Percentiles rank a stretch among this genome's conserved stretches.
Conservation (phyloP, 2,113 vertebrate species). For the Glaucidium brasilianum region DNA sequence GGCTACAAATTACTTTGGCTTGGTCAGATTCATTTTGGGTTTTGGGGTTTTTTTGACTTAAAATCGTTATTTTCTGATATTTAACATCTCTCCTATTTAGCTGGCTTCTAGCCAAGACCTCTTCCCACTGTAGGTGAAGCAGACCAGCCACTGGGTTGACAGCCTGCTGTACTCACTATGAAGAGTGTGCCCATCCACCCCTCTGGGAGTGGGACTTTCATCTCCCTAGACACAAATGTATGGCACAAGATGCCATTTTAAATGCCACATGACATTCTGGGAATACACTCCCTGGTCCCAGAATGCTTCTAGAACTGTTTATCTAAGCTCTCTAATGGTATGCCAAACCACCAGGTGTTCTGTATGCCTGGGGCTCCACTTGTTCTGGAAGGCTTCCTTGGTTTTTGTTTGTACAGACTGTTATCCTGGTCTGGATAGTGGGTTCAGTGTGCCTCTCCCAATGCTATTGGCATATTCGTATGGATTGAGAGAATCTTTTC, state of each 20-base stretch:
- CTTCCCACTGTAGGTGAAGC: neutral
- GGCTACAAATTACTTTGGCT: neutral
- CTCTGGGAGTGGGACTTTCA: neutral
- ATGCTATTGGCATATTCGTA: neutral
- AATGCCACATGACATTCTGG: neutral
- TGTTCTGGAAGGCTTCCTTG: constrained; percentile 37
- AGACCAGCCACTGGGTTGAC: neutral
- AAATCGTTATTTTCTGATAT: neutral
- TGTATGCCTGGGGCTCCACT: constrained; percentile 8
- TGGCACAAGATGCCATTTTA: neutral
- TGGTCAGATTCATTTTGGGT: neutral
- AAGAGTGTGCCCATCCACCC: neutral
- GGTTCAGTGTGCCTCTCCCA: neutral
- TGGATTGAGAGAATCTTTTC: neutral
- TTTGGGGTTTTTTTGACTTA: neutral
- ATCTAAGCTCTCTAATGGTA: neutral
- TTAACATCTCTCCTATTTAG: neutral
- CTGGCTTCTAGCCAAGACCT: neutral
- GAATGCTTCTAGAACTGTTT: neutral
- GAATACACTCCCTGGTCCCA: neutral
- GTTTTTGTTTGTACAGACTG: constrained; percentile 15
- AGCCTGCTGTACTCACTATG: neutral
- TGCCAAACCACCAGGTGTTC: constrained; percentile 51
- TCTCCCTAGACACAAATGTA: neutral
- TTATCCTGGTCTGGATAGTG: neutral